phyloP scores from a whole-genome alignment of 2,797 vertebrate species.

The Momotus momota region DNA sequence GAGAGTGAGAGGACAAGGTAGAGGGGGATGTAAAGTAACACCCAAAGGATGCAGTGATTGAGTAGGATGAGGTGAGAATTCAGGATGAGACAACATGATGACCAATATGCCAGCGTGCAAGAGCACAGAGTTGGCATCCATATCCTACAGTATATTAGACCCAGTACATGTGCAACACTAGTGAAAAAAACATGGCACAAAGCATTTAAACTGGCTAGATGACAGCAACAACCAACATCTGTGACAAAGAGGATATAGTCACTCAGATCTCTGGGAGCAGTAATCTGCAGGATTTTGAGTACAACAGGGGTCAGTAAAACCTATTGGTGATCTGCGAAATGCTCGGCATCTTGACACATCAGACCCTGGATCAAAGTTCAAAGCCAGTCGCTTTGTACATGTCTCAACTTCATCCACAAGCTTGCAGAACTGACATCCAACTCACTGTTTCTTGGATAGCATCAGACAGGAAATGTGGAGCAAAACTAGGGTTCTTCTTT shows the following conservation, averaged over 20 bases:
- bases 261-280: neutral
- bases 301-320: neutral
- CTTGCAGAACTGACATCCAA: neutral
- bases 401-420: neutral
- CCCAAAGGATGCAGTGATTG: neutral
- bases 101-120: neutral
- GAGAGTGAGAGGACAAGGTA: neutral
- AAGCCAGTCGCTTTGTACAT: neutral
- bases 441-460: neutral
- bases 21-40: neutral
- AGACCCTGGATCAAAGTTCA: neutral
- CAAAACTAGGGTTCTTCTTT: neutral
- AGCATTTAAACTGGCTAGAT: neutral
- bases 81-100: rapidly evolving
- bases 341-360: neutral
- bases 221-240: neutral
- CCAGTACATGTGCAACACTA: rapidly evolving
- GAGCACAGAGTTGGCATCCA: rapidly evolving
- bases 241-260: neutral
- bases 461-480: neutral
- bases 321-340: neutral
- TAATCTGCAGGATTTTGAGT: neutral
- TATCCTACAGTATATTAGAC: neutral
- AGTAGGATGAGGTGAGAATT: neutral
- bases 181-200: neutral